Base-by-base conservation (phyloP, 2,113 vertebrate species). In the Barbus barbus region DNA sequence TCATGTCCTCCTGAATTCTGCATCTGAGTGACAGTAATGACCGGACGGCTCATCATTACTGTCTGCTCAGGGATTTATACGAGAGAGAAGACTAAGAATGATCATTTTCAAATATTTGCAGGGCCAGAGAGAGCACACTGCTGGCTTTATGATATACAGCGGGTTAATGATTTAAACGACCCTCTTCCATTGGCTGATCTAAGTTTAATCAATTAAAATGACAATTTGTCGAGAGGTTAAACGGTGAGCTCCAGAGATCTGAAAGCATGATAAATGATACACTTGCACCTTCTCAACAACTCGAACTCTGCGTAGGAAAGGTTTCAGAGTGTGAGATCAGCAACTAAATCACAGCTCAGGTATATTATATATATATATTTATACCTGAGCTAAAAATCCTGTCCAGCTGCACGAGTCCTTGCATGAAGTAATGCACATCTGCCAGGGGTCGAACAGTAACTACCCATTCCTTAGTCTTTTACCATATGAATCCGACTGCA, bases 161-260 rank as follows among this genome's bases (percentile, higher is more conserved):
- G 6, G 77, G 53, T 82, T 78, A 85, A 85, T 85, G 79, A 87
- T 85, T 78, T 85, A 85, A 87, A 85, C 65, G 24, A 85, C 63
- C 67, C 79, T 75, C n/a, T 53, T 82, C 58, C 74, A 38, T 58
- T 33, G 73, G 38, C 38, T 46, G 76, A 31, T 3, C 41, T 38
- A 9, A 28, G 51, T 67, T 63, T 58, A 79, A 87, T 84, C 48
- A 84, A 86, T 86, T 84, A 84, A 61, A 69, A 78, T 60, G 16
- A 82, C 16, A 36, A 53, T 87, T 81, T 84, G 77, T 84, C 36
- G 73, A 58, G 12, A 85, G 74, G 80, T 24, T 72, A 72, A 72
- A 41, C 36, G 69, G 69, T 44, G 65, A 36, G 65, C 63, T 67
- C 63, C 63, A 22, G 81, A 56, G 78, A 77, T 74, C 53, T 84